Percentiles rank a stretch among this genome's conserved stretches.
These are phyloP conservation scores for Siderastrea siderea DNA, from an alignment of 92 coral and sea anemone species.

Conservation along the genomic window DNA sequence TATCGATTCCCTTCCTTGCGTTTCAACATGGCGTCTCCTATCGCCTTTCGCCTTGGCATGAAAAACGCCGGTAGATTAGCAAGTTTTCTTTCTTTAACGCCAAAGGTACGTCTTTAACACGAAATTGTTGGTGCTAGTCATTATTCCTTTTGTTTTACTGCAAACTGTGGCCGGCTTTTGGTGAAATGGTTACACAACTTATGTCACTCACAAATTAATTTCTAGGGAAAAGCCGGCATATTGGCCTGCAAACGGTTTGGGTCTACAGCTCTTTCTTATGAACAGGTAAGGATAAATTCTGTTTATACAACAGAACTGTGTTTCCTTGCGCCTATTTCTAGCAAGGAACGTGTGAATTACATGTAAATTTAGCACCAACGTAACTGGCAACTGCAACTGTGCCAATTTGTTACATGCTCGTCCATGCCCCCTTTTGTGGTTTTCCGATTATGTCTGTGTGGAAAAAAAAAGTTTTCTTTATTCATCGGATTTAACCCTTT, in stretches of 20 bases:
- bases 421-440: too few species aligned
- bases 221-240: slow-evolving; percentile 89
- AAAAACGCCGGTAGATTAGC: slow-evolving; percentile 80
- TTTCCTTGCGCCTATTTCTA: too few species aligned
- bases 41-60: slow-evolving; percentile 79
- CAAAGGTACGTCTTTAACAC: slow-evolving; percentile 65
- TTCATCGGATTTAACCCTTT: too few species aligned
- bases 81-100: slow-evolving; percentile 67
- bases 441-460: too few species aligned
- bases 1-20: slow-evolving; percentile 29
- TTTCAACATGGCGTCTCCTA: slow-evolving; percentile 92
- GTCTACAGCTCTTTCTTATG: slow-evolving; percentile 87
- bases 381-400: too few species aligned
- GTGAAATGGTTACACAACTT: background rate
- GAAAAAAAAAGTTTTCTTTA: too few species aligned
- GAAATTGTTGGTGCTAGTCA: background rate
- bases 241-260: slow-evolving; percentile 83
- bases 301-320: background rate
- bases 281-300: slow-evolving; percentile 67
- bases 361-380: too few species aligned
- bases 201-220: background rate
- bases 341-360: too few species aligned
- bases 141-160: background rate
- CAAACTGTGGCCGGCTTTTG: background rate
- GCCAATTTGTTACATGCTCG: background rate